Percentiles rank a stretch among this genome's conserved stretches.
Conservation (phyloP, 2,797 vertebrate genomes). For the Poeciliopsis infans region DNA sequence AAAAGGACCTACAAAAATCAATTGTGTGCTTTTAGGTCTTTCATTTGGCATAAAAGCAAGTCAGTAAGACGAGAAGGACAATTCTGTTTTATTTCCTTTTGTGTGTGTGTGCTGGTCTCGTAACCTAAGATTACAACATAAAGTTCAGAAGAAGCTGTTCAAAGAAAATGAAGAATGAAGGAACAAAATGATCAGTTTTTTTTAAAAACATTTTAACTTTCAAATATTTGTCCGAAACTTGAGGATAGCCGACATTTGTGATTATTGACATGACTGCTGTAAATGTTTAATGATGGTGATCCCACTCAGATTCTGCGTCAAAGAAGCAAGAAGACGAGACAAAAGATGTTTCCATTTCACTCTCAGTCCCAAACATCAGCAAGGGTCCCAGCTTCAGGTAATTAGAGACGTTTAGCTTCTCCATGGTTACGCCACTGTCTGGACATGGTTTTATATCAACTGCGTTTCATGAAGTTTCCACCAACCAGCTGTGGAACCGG, state of each 20-base stretch:
- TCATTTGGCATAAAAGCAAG: constrained; percentile 14
- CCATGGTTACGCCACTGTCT: no score
- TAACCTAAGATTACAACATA: neutral
- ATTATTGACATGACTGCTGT: neutral
- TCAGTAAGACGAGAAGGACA: neutral
- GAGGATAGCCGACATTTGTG: neutral
- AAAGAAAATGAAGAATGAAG: neutral
- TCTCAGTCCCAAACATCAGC: no score
- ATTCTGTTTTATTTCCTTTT: neutral
- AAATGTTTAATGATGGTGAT: neutral
- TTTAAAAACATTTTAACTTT: neutral
- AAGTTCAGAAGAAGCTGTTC: neutral
- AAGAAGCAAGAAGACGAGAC: neutral
- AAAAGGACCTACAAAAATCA: constrained; percentile 40
- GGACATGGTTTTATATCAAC: no score
- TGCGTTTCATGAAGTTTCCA: no score
- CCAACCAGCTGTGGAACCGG: no score
- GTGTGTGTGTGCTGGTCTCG: neutral
- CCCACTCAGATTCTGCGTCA: neutral
- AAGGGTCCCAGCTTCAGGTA: no score
- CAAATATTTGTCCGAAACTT: neutral
- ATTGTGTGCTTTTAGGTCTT: constrained; percentile 24
- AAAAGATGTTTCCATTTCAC: no score
- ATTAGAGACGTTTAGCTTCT: no score
- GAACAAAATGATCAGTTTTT: neutral